Evolutionary conservation across 2,113 vertebrate genomes (phyloP).

Genomic region (Phalacrocorax brasilianus): DNA sequence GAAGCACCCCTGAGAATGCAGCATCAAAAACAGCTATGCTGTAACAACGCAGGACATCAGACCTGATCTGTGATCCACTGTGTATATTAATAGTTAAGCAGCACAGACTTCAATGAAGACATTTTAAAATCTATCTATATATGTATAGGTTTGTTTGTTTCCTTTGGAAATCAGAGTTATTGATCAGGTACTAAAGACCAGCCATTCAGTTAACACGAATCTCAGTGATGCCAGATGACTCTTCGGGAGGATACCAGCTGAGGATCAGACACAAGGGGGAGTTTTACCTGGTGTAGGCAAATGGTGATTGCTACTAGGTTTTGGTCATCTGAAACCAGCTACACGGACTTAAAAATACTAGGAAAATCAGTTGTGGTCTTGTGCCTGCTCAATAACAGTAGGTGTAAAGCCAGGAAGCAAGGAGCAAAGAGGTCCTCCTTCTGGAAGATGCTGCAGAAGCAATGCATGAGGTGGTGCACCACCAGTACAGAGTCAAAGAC

Average conservation of each 20-base stretch:
- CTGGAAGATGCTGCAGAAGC: neutral
- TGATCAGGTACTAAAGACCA: neutral
- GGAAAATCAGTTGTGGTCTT: neutral
- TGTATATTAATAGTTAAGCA: rapidly evolving
- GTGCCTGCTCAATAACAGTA: neutral
- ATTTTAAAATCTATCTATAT: neutral
- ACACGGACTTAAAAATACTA: neutral
- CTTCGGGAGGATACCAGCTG: neutral
- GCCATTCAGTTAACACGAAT: neutral
- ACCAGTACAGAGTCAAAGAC: neutral
- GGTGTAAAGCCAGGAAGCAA: neutral
- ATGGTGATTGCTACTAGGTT: neutral
- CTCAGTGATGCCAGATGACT: neutral
- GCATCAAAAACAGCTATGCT: neutral
- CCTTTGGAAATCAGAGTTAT: neutral
- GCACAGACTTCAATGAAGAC: neutral
- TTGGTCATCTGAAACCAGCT: neutral
- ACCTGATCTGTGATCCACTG: neutral
- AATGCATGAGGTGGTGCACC: neutral
- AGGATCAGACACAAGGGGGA: neutral
- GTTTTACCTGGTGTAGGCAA: neutral
- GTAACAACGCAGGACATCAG: neutral
- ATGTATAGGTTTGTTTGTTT: neutral
- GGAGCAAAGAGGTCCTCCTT: neutral
- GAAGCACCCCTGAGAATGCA: neutral